Evolutionary conservation across 2,113 vertebrate genomes (phyloP).

Genomic region (Vidua macroura): DNA sequence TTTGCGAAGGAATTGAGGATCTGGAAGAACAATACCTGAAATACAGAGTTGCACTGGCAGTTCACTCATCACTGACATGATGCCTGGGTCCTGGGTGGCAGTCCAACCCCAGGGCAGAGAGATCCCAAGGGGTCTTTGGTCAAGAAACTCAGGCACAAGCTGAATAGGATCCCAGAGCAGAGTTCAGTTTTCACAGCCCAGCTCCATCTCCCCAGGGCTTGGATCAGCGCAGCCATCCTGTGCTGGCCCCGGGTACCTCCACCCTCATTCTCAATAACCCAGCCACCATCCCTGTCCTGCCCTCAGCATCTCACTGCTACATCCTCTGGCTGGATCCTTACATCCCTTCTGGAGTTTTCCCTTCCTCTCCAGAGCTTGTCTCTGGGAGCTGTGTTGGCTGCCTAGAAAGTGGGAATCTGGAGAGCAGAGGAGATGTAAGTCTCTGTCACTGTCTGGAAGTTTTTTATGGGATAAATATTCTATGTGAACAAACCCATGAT

Average conservation of each 20-base stretch:
- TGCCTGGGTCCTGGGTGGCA: background rate
- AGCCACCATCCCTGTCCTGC: background rate
- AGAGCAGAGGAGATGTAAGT: background rate
- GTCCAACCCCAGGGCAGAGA: background rate
- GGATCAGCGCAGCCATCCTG: background rate
- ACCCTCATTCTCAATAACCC: background rate
- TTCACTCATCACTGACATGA: rapidly evolving
- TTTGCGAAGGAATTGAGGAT: background rate
- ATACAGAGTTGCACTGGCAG: background rate
- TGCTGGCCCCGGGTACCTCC: background rate
- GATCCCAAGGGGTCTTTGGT: background rate
- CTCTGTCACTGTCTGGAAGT: background rate
- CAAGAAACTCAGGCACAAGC: background rate
- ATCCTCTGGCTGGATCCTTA: background rate
- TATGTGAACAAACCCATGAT: background rate
- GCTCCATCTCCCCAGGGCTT: background rate
- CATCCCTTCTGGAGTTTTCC: background rate
- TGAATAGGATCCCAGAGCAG: background rate
- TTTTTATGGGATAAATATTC: background rate
- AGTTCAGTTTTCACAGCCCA: background rate
- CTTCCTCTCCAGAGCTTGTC: background rate
- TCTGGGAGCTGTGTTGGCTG: background rate
- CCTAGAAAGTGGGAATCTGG: background rate
- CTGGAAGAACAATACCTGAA: background rate
- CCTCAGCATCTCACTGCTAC: background rate